These are phyloP conservation scores for Ispidina lecontei DNA, from an alignment of 2,797 vertebrate genomes.

Conservation along the genomic window DNA sequence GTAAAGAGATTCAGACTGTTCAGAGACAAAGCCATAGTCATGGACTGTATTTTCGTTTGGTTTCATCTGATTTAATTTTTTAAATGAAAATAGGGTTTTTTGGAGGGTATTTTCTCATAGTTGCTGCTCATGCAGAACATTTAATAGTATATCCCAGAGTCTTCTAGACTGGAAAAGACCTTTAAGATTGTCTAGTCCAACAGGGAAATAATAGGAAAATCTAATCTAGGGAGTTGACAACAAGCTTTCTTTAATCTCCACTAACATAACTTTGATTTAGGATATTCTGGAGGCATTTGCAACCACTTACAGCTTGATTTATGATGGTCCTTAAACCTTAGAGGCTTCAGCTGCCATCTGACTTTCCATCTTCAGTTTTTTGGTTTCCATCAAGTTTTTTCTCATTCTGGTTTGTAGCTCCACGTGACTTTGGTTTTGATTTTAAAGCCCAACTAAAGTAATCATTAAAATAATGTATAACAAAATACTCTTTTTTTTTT, in stretches of 20 bases:
- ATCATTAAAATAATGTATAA: neutral
- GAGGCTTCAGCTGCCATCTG: neutral
- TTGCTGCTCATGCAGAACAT: neutral
- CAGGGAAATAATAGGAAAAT: neutral
- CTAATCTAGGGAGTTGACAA: neutral
- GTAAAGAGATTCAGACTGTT: neutral
- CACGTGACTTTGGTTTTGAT: neutral
- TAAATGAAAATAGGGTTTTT: accelerated
- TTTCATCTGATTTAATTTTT: neutral
- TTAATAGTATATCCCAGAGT: neutral
- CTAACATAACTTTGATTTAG: neutral
- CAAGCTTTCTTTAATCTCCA: neutral
- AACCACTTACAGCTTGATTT: neutral
- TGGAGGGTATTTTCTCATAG: neutral
- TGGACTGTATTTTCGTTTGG: neutral
- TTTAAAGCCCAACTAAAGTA: neutral
- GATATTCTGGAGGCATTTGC: neutral
- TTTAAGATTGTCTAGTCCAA: too few relatives aligned
- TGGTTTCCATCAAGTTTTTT: neutral
- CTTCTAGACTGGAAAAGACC: too few relatives aligned
- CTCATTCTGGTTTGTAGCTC: neutral
- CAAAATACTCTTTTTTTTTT: neutral
- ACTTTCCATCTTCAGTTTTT: neutral
- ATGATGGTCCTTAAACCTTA: neutral
- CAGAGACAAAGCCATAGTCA: accelerated